Conservation (phyloP, 2,797 vertebrate genomes). For the Lutjanus argentimaculatus region DNA sequence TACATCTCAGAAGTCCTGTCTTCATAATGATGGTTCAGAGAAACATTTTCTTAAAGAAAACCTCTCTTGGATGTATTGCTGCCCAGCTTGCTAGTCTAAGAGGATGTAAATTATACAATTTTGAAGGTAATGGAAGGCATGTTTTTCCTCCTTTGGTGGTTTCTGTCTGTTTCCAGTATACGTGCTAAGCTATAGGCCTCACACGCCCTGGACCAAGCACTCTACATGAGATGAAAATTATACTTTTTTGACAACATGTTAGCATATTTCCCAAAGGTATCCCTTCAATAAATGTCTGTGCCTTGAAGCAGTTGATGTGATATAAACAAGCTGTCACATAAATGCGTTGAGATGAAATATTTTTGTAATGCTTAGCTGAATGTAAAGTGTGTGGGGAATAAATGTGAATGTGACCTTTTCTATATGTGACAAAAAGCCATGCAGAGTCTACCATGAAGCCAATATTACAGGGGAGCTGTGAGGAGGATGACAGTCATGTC, state of each 20-base stretch:
- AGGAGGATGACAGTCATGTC: background rate
- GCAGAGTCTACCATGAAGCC: background rate
- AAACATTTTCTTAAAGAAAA: background rate
- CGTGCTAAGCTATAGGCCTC: too few species aligned
- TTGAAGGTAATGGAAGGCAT: too few species aligned
- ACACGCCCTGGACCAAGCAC: too few species aligned
- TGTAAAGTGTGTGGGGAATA: background rate
- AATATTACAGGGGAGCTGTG: background rate
- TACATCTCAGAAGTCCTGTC: background rate
- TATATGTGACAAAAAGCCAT: background rate
- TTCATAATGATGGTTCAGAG: background rate
- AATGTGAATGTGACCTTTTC: background rate
- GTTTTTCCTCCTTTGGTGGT: too few species aligned
- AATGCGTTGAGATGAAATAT: background rate
- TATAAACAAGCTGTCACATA: background rate
- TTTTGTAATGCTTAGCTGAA: background rate
- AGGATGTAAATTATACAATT: too few species aligned
- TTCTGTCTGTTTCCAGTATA: background rate
- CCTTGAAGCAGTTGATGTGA: background rate
- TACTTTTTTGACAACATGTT: background rate
- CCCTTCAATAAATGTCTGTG: background rate
- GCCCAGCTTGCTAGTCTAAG: too few species aligned
- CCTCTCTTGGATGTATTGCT: background rate
- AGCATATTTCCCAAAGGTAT: conserved; percentile 3
- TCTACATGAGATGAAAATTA: background rate